These are phyloP conservation scores for Solenodon paradoxus DNA, from an alignment of 2,113 vertebrate genomes.

Conservation along the genomic window DNA sequence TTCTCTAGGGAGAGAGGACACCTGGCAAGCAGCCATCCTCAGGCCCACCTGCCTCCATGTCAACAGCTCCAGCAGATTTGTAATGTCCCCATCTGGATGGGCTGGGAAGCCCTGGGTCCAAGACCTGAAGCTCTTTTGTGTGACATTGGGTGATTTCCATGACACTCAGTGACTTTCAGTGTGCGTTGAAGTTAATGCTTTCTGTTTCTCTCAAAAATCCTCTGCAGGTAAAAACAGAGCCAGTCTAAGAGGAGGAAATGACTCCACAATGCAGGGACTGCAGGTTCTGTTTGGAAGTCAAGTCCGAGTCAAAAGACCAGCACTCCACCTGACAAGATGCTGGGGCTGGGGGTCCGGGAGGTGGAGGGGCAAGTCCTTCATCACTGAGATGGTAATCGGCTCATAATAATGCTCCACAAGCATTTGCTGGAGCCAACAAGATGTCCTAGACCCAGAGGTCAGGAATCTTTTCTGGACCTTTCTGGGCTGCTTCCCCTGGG, in stretches of 20 bases:
- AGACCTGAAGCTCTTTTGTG: neutral
- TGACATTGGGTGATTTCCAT: too few relatives aligned
- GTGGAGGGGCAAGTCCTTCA: neutral
- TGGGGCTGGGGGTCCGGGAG: neutral
- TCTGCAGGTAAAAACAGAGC: too few relatives aligned
- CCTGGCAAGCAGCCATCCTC: neutral
- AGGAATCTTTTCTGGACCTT: neutral
- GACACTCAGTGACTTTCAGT: neutral
- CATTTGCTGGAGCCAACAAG: too few relatives aligned
- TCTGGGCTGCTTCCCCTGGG: too few relatives aligned
- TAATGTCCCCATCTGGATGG: neutral
- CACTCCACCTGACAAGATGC: neutral
- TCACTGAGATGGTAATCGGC: neutral
- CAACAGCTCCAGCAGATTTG: neutral
- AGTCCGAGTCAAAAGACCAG: slow-evolving; percentile 12
- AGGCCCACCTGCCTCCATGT: neutral
- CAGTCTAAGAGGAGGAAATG: slow-evolving; percentile 28
- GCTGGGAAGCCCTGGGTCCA: neutral
- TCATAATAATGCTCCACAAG: neutral
- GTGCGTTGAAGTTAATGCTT: slow-evolving; percentile 1
- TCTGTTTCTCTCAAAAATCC: neutral
- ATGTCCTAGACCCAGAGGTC: too few relatives aligned
- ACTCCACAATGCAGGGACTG: neutral
- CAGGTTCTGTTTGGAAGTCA: neutral
- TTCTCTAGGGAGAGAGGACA: neutral